Conservation (phyloP, 2,113 vertebrate species). For the Amblyornis subalaris region DNA sequence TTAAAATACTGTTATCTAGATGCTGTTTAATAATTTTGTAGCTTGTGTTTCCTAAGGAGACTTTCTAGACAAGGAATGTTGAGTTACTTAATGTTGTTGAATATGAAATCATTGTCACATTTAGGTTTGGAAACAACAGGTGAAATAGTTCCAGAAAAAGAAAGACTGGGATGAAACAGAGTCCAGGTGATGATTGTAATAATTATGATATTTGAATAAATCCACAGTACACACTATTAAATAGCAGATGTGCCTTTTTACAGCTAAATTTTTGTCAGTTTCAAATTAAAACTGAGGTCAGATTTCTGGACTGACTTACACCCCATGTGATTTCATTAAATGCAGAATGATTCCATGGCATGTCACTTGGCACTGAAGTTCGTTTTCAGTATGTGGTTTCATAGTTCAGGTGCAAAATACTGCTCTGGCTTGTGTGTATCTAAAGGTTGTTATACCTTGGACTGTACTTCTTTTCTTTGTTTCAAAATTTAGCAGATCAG, state of each 20-base stretch:
- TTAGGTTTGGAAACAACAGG: background rate
- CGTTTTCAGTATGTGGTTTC: slow-evolving; percentile 1
- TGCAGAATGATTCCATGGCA: background rate
- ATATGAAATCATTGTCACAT: background rate
- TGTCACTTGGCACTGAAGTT: slow-evolving; percentile 8
- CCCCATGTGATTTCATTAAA: background rate
- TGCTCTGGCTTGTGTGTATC: background rate
- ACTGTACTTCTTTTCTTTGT: slow-evolving; percentile 1
- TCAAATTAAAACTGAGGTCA: background rate
- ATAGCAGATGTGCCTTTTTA: background rate
- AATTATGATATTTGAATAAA: background rate
- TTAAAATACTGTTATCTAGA: background rate
- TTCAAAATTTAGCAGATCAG: slow-evolving; percentile 15
- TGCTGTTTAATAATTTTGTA: background rate
- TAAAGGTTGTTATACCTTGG: background rate
- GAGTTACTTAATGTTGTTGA: background rate
- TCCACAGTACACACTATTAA: background rate
- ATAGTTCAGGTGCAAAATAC: slow-evolving; percentile 50
- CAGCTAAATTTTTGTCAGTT: background rate
- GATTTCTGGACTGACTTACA: background rate
- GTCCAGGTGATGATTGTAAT: background rate
- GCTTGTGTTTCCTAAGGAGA: background rate
- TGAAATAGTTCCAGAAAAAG: background rate
- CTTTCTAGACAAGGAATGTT: background rate
- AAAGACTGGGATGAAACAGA: background rate